A percentile compares a stretch with the other conserved stretches of the same genome.
Conservation (phyloP, 2,113 vertebrate genomes). For the Aramus guarauna region DNA sequence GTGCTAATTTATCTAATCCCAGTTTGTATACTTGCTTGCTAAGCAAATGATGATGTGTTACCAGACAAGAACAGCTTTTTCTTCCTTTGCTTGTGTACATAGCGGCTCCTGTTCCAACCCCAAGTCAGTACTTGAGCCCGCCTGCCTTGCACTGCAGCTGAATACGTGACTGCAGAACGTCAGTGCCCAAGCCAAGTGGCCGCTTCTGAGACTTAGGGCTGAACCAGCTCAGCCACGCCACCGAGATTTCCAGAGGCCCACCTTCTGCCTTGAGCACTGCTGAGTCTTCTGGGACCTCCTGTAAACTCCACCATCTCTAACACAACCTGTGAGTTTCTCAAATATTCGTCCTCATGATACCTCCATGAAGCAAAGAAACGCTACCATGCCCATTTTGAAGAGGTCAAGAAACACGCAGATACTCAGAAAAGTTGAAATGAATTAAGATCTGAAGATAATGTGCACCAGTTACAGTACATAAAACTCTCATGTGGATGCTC, state of each 20-base stretch:
- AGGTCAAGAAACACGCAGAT: background rate
- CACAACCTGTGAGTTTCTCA: background rate
- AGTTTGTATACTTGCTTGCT: background rate
- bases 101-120: background rate
- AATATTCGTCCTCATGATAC: rapidly evolving
- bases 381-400: background rate
- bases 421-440: background rate
- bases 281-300: background rate
- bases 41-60: background rate
- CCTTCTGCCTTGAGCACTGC: background rate
- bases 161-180: rapidly evolving
- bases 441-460: background rate
- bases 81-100: background rate
- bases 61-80: background rate
- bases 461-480: background rate
- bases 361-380: background rate
- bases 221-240: background rate
- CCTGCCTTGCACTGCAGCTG: background rate
- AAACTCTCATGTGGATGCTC: background rate
- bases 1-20: background rate
- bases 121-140: background rate
- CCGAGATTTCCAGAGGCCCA: background rate
- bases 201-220: background rate
- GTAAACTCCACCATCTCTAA: background rate
- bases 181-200: background rate